A percentile compares a stretch with the other conserved stretches of the same genome.
phyloP scores from a whole-genome alignment of 2,113 vertebrate genomes.

The Catharus minimus region DNA sequence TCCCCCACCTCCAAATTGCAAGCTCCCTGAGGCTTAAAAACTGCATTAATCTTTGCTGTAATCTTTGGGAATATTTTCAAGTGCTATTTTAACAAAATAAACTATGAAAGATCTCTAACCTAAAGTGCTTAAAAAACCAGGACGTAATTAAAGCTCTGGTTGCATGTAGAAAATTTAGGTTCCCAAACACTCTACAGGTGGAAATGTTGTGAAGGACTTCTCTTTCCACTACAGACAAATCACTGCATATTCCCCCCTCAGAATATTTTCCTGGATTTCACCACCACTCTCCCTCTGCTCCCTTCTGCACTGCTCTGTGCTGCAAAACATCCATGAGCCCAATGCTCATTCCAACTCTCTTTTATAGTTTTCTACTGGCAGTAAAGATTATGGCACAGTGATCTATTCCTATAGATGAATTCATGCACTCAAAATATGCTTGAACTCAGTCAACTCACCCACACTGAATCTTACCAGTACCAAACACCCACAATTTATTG shows the following conservation, averaged over 20 bases:
- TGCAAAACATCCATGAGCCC: background rate
- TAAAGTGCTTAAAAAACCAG: background rate
- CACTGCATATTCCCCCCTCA: background rate
- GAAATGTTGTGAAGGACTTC: background rate
- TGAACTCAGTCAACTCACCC: background rate
- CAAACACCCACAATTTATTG: background rate
- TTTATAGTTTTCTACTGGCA: background rate
- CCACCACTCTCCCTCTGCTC: background rate
- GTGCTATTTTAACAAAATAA: background rate
- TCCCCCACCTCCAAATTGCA: background rate
- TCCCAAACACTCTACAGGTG: background rate
- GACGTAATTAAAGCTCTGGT: background rate
- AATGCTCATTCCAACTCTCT: background rate
- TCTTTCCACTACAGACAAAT: background rate
- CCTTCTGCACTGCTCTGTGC: background rate
- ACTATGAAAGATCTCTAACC: background rate
- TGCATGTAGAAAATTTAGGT: background rate
- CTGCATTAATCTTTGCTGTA: background rate
- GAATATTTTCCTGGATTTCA: background rate
- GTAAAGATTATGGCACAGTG: background rate
- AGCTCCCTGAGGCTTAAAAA: background rate
- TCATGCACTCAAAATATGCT: background rate
- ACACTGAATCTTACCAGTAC: background rate
- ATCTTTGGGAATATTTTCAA: background rate
- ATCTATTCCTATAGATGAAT: background rate